These are phyloP conservation scores for Eupithecia abbreviata DNA, from an alignment of 2,888 invertebrate species.

Conservation along the genomic window DNA sequence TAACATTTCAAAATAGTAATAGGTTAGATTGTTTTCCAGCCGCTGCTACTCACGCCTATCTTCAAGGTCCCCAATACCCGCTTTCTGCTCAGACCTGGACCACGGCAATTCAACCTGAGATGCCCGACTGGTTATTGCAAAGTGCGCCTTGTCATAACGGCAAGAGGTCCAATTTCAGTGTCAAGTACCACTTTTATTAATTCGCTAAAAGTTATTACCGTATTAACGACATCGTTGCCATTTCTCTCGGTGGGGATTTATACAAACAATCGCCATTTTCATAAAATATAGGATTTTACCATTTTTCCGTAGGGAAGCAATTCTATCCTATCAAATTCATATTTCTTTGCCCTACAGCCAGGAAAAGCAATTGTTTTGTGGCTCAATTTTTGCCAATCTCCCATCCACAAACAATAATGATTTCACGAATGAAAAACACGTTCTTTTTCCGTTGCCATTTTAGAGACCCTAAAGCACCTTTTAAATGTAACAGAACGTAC, in stretches of 20 bases:
- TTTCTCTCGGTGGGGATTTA: conserved; percentile 35
- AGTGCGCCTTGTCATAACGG: conserved; percentile 54
- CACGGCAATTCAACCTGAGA: conserved; percentile 42
- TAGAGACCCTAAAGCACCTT: background rate
- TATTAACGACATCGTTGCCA: conserved; percentile 40
- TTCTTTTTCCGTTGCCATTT: background rate
- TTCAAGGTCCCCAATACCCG: background rate
- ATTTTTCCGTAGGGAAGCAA: background rate
- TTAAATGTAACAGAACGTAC: background rate
- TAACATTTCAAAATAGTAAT: background rate
- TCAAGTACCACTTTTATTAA: conserved; percentile 52
- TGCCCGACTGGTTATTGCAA: conserved; percentile 52
- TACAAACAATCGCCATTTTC: conserved; percentile 16
- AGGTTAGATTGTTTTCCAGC: background rate
- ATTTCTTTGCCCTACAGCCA: background rate
- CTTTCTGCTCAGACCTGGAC: conserved; percentile 12
- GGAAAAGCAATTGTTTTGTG: background rate
- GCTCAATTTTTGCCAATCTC: background rate
- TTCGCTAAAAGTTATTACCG: conserved; percentile 45
- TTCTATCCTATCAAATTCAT: background rate
- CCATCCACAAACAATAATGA: background rate
- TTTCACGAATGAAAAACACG: background rate
- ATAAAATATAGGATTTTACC: background rate
- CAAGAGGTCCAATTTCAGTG: conserved; percentile 48
- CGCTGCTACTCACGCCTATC: background rate